These are phyloP conservation scores for Pungitius pungitius DNA, from an alignment of 2,113 vertebrate genomes.

Conservation along the genomic window DNA sequence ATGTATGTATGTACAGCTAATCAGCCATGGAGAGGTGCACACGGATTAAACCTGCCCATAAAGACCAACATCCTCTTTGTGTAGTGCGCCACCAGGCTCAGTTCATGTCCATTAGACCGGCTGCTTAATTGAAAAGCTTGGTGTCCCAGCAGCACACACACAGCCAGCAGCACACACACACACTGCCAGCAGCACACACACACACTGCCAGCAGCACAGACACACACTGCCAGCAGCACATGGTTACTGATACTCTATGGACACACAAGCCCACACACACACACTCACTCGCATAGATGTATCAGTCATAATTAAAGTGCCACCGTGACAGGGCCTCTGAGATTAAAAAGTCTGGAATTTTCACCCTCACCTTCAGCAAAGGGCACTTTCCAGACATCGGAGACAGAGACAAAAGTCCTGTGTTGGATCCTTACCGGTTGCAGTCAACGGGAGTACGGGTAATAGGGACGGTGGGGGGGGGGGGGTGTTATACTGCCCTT, in stretches of 20 bases:
- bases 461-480: conserved; percentile 15
- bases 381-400: conserved; percentile 61
- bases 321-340: conserved; percentile 59
- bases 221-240: no score
- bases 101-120: conserved; percentile 37
- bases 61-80: conserved; percentile 14
- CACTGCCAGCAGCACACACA: conserved; percentile 4
- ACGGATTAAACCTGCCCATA: conserved; percentile 13
- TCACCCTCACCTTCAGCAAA: conserved; percentile 71
- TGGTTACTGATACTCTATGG: conserved; percentile 23
- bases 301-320: conserved; percentile 76
- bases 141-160: conserved; percentile 3
- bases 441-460: conserved; percentile 47
- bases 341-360: conserved; percentile 73
- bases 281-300: conserved; percentile 12
- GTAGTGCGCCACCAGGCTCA: conserved; percentile 16
- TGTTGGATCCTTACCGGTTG: conserved; percentile 39
- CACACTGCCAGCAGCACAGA: conserved; percentile 5
- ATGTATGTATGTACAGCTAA: neutral
- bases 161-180: conserved; percentile 8
- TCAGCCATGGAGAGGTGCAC: conserved; percentile 7
- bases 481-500: conserved; percentile 16
- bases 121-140: conserved; percentile 60
- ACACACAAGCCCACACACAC: conserved; percentile 25
- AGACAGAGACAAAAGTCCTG: conserved; percentile 41